phyloP scores from a whole-genome alignment of 2,113 vertebrate genomes.

The Psettodes erumei region DNA sequence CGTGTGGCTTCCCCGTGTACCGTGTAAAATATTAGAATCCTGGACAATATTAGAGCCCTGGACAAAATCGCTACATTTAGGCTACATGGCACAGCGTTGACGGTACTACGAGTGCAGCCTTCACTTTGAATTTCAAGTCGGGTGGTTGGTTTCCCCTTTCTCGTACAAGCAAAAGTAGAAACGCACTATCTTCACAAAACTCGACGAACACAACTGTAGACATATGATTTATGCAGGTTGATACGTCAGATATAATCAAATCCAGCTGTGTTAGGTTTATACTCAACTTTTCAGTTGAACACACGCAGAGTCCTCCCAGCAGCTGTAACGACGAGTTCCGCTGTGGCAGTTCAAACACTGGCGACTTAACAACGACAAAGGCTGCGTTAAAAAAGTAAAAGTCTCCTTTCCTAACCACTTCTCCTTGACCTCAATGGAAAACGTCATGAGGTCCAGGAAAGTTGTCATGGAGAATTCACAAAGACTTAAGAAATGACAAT shows the following conservation, averaged over 20 bases:
- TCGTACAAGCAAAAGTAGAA: not conserved
- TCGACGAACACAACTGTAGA: not conserved
- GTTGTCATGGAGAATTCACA: no score
- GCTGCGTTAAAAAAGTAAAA: no score
- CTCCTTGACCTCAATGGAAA: no score
- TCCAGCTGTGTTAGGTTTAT: not conserved
- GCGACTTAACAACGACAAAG: not conserved
- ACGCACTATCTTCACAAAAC: not conserved
- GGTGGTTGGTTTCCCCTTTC: not conserved
- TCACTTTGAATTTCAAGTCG: constrained; percentile 14
- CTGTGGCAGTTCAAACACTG: not conserved
- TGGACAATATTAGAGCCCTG: no score
- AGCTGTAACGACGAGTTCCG: constrained; percentile 37
- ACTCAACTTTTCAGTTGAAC: constrained; percentile 49
- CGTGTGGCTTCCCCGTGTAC: not conserved
- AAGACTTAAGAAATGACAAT: no score
- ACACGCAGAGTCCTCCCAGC: not conserved
- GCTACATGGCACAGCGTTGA: not conserved
- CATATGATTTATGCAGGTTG: no score
- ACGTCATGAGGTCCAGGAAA: no score
- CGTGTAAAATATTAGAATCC: no score
- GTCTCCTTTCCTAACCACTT: no score
- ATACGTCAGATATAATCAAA: fast-evolving
- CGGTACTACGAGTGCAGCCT: not conserved
- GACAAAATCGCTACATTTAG: not conserved